phyloP scores from a whole-genome alignment of 2,113 vertebrate genomes.

The Pelvicachromis taeniatus region DNA sequence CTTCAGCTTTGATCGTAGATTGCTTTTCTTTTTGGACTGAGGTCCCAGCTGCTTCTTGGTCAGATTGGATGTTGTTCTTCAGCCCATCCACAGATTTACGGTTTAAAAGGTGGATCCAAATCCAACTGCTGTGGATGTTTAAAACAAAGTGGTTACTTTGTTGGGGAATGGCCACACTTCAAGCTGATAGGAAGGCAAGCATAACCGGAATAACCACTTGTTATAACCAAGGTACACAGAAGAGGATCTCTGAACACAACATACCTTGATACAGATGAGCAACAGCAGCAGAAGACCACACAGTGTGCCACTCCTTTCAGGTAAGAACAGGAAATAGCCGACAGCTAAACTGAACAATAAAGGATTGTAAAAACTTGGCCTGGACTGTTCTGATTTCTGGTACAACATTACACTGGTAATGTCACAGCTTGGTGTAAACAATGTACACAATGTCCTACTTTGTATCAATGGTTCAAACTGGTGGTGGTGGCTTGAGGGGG shows the following conservation, averaged over 20 bases:
- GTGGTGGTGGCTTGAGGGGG: too few species aligned
- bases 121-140: background rate
- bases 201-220: background rate
- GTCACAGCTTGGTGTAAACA: too few species aligned
- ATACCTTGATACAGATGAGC: background rate
- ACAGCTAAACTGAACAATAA: background rate
- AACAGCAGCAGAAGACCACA: background rate
- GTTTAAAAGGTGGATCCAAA: background rate
- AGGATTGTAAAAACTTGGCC: background rate
- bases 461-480: too few species aligned
- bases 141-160: background rate
- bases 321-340: too few species aligned
- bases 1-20: background rate
- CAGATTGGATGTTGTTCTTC: background rate
- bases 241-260: background rate
- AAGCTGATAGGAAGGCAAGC: background rate
- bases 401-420: too few species aligned
- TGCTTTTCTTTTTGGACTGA: background rate
- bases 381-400: too few species aligned
- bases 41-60: background rate
- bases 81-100: background rate
- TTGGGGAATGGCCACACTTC: background rate
- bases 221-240: background rate
- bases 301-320: background rate
- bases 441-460: too few species aligned